Evolutionary conservation across 2,797 vertebrate genomes (phyloP).

Genomic region (Sebastes nivosus): DNA sequence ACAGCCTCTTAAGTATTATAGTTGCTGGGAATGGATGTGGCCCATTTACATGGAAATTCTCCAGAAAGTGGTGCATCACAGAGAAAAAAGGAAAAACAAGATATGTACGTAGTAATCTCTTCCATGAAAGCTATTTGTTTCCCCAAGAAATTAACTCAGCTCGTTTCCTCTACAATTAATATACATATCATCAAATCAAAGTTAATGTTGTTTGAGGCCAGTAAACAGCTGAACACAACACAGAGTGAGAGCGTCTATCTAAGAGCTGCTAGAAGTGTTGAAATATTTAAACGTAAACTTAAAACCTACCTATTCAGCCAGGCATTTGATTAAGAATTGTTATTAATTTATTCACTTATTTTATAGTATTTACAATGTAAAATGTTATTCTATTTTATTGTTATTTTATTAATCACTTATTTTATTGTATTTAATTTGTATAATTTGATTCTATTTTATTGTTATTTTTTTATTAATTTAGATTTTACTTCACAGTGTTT

Average conservation of each 20-base stretch:
- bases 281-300: too few relatives aligned
- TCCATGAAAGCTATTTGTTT: background rate
- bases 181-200: background rate
- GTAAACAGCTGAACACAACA: background rate
- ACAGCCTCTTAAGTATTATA: constrained; percentile 11
- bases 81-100: background rate
- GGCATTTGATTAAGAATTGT: too few relatives aligned
- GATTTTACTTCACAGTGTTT: too few relatives aligned
- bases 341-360: too few relatives aligned
- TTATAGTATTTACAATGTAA: too few relatives aligned
- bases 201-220: background rate
- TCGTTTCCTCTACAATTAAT: background rate
- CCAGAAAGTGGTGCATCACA: background rate
- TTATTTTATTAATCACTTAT: too few relatives aligned
- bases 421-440: too few relatives aligned
- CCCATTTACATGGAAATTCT: constrained; percentile 38
- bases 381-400: too few relatives aligned
- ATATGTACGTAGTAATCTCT: background rate
- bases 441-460: too few relatives aligned
- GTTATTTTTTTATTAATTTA: too few relatives aligned
- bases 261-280: too few relatives aligned
- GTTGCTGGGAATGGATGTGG: background rate
- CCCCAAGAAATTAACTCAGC: background rate
- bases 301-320: too few relatives aligned
- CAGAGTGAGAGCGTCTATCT: background rate